phyloP scores from a whole-genome alignment of 2,113 vertebrate genomes.

The Gambusia affinis region DNA sequence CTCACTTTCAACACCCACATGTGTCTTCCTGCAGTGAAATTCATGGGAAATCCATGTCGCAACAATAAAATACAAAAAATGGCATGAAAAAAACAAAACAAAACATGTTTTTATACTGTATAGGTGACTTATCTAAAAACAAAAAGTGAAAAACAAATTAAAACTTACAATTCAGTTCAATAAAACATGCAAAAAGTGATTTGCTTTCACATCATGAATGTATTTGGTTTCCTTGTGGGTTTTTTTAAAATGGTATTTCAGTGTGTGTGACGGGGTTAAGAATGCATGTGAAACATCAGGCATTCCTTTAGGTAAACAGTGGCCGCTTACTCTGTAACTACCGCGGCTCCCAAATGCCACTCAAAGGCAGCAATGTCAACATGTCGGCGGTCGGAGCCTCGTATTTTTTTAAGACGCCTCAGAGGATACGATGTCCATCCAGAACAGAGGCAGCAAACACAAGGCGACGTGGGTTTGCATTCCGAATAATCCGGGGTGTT shows the following conservation, averaged over 20 bases:
- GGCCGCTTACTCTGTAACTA: slow-evolving; percentile 18
- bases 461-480: slow-evolving; percentile 7
- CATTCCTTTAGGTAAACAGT: slow-evolving; percentile 5
- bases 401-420: slow-evolving; percentile 35
- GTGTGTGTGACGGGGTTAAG: not conserved
- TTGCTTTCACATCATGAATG: not conserved
- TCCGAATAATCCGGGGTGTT: slow-evolving; percentile 3
- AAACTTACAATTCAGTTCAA: not conserved
- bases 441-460: slow-evolving; percentile 15
- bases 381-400: slow-evolving; percentile 33
- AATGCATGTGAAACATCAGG: not conserved
- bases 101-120: not conserved
- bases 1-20: too few species aligned
- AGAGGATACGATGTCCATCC: slow-evolving; percentile 10
- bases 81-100: too few species aligned
- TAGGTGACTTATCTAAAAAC: not conserved
- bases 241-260: not conserved
- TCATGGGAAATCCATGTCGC: not conserved
- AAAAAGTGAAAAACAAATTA: not conserved
- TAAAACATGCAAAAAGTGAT: not conserved
- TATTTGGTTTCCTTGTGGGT: not conserved
- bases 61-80: not conserved
- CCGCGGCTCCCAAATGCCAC: not conserved
- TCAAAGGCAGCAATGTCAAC: slow-evolving; percentile 17
- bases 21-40: too few species aligned